A percentile compares a stretch with the other conserved stretches of the same genome.
Evolutionary conservation across 2,888 invertebrate species (phyloP).

Genomic region (Spisula subtruncata): DNA sequence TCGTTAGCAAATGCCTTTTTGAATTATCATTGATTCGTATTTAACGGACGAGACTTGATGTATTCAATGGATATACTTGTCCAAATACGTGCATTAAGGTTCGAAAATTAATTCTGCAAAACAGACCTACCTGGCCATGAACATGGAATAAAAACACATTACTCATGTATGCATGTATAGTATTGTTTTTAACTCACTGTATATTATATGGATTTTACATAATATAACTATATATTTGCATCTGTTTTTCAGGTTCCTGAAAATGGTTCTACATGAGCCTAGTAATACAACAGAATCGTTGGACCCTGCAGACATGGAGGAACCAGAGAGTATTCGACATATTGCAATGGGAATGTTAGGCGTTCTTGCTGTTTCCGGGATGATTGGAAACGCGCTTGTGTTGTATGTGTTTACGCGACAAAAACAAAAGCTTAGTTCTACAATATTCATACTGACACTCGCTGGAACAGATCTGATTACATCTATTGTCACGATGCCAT

Average conservation of each 20-base stretch:
- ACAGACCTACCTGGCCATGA: too few species aligned
- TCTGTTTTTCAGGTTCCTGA: constrained; percentile 22
- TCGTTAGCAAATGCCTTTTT: too few species aligned
- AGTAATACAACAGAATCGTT: background rate
- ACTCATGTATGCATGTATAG: too few species aligned
- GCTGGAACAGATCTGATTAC: constrained; percentile 85
- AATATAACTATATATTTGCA: background rate
- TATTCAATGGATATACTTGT: too few species aligned
- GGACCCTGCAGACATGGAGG: constrained; percentile 64
- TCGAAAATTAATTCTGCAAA: too few species aligned
- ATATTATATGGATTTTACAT: background rate
- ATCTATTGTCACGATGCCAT: constrained; percentile 84
- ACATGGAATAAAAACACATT: too few species aligned
- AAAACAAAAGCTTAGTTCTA: constrained; percentile 83
- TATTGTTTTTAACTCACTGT: too few species aligned
- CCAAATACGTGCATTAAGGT: too few species aligned
- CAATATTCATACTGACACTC: constrained; percentile 84
- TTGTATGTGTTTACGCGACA: constrained; percentile 82
- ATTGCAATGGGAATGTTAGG: constrained; percentile 78
- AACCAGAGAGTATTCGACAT: constrained; percentile 63
- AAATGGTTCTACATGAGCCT: background rate
- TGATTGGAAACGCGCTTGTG: constrained; percentile 84
- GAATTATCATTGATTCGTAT: too few species aligned
- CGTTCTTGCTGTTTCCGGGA: constrained; percentile 80
- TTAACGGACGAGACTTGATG: too few species aligned